Percentiles rank a stretch among this genome's conserved stretches.
Evolutionary conservation across 2,113 vertebrate genomes (phyloP).

Genomic region (Calypte anna): DNA sequence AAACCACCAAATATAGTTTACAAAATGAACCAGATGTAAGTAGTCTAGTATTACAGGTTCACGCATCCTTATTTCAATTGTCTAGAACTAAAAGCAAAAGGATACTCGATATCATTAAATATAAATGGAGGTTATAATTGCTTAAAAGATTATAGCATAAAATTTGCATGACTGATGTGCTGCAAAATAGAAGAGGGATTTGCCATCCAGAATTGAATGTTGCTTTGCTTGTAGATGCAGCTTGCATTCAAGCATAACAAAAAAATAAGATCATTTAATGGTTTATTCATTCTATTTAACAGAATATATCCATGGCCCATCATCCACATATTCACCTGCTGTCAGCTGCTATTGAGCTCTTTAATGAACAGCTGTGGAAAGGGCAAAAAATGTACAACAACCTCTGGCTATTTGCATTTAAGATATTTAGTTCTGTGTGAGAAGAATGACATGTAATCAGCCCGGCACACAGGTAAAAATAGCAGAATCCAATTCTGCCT

Average conservation of each 20-base stretch:
- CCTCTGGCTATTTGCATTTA: constrained; percentile 72
- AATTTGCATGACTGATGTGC: constrained; percentile 60
- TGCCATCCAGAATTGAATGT: constrained; percentile 25
- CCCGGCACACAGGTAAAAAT: constrained; percentile 15
- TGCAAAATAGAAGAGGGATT: constrained; percentile 43
- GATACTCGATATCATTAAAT: constrained; percentile 33
- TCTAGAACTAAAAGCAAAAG: constrained; percentile 36
- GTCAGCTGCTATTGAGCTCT: constrained; percentile 65
- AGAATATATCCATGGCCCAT: constrained; percentile 70
- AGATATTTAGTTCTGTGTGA: constrained; percentile 62
- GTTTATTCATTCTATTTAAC: constrained; percentile 79
- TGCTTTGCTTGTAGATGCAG: constrained; percentile 45
- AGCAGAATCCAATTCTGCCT: constrained; percentile 29
- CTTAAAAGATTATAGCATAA: constrained; percentile 50
- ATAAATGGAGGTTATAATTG: constrained; percentile 43
- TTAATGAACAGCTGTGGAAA: constrained; percentile 73
- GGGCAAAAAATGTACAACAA: constrained; percentile 41
- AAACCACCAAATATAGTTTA: neutral
- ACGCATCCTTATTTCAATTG: constrained; percentile 3
- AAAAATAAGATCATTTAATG: constrained; percentile 68
- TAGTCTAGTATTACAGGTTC: neutral
- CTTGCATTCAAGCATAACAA: constrained; percentile 59
- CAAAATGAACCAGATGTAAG: neutral
- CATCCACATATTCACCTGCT: constrained; percentile 72
- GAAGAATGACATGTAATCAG: constrained; percentile 56